Conservation (phyloP, 2,888 invertebrate species). For the Drosophila neonasuta region DNA sequence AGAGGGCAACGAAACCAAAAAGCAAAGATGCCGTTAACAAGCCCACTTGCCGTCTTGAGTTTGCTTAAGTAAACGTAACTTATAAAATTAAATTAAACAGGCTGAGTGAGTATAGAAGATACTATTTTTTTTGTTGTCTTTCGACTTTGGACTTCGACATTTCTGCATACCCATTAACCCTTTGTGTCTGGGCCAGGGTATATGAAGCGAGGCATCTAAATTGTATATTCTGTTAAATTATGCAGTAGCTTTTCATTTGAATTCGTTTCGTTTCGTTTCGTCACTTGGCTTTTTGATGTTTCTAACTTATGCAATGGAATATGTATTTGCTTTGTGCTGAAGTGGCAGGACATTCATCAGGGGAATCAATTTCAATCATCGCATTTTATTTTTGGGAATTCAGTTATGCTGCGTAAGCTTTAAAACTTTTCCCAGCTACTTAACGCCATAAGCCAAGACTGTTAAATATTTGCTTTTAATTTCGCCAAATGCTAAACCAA, state of each 20-base stretch:
- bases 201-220: constrained; percentile 33
- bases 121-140: background rate
- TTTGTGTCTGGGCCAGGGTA: constrained; percentile 1
- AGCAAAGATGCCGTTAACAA: background rate
- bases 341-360: constrained; percentile 33
- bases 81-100: background rate
- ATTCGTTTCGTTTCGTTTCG: constrained; percentile 40
- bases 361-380: constrained; percentile 53
- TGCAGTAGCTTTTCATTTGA: constrained; percentile 56
- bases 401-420: constrained; percentile 24
- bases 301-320: constrained; percentile 33
- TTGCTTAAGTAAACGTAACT: background rate
- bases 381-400: constrained; percentile 12
- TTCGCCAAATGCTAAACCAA: constrained; percentile 22
- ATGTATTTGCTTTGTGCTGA: constrained; percentile 27
- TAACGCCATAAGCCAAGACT: constrained; percentile 12
- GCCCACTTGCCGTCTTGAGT: background rate
- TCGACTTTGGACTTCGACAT: background rate
- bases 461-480: constrained; percentile 52
- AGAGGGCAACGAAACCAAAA: background rate
- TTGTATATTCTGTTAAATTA: constrained; percentile 66
- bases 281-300: constrained; percentile 55
- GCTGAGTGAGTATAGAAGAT: background rate
- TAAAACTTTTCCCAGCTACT: constrained; percentile 13
- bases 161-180: background rate